Base-by-base conservation (phyloP, 2,797 vertebrate species). In the Spinus olivaceus region DNA sequence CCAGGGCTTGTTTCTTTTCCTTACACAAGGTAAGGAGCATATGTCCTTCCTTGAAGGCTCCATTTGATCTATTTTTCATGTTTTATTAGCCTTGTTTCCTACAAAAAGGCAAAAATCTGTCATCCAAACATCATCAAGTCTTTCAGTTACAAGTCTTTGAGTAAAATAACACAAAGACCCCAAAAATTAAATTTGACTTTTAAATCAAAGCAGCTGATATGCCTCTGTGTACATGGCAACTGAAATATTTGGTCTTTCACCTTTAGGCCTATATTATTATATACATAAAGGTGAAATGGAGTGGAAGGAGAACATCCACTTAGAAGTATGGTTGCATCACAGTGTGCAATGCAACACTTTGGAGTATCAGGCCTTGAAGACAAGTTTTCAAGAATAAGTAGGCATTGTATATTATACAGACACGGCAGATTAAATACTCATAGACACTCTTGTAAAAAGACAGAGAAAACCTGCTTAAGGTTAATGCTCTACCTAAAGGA, bases 71-170 rank as follows among this genome's bases (percentile, higher is more conserved):
- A 51, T 28, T 78, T 51, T 78, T 78, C 23, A 71, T 59, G 33
- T 54, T 69, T 73, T 84, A 84, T 91, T 90, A 92, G 63, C 24
- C 69, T 71, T 83, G 42, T 78, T 90, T 92, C 50, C 41, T 14
- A 57, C 19, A 23, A 88, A 94, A 93, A 80, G 65, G 61, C 56
- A 94, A 97, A 95, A 81, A 92, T 69, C 73, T 91, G 82, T 86
- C 85, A 90, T 71, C 10, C 10, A 83, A 86, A 66, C 46, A 94
- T 80, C 61, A 95, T 54, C 86, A 92, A 91, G 25, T 76, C n/a
- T 49, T 85, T 66, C 66, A 92, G 16, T 51, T 91, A 81, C 69
- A 84, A 8, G 3, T 59, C 61, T 64, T 70, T 46, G 9, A 19
- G 20, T 67, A 87, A 84, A 91, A 71, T 30, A 88, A 72, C 12